Conservation (phyloP, 2,888 invertebrate species). For the Chloromyia formosa region DNA sequence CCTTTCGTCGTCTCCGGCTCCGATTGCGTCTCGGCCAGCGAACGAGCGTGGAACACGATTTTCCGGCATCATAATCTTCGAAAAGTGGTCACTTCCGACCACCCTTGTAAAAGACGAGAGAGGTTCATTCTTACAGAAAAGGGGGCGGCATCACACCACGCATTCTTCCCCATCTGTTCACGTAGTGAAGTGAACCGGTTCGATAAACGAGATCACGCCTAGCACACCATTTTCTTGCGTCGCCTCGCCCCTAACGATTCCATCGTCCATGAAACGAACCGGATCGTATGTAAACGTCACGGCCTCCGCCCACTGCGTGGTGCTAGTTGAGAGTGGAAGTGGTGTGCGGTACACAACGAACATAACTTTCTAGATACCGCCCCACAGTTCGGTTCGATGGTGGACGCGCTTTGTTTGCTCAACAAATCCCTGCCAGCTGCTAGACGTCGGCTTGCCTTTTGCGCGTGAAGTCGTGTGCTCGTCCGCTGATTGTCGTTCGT, state of each 20-base stretch:
- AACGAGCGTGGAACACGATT: background rate
- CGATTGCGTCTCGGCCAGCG: too few species aligned
- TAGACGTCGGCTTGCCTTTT: conserved; percentile 55
- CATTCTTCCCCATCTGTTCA: background rate
- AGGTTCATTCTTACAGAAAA: background rate
- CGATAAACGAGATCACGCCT: background rate
- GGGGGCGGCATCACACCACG: conserved; percentile 22
- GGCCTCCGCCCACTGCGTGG: background rate
- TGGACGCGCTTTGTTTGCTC: conserved; percentile 48
- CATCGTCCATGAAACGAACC: background rate
- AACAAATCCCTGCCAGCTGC: conserved; percentile 50
- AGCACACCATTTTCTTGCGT: conserved; percentile 1
- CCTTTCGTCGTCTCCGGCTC: background rate
- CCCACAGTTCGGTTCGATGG: conserved; percentile 45
- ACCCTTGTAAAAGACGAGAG: background rate
- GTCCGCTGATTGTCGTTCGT: conserved; percentile 17
- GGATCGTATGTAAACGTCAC: background rate
- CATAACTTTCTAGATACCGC: conserved; percentile 51
- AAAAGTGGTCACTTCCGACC: conserved; percentile 35
- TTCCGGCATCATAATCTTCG: conserved; percentile 32
- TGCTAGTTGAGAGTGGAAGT: too few species aligned
- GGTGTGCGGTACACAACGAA: background rate
- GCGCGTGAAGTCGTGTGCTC: conserved; percentile 53
- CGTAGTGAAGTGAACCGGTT: background rate
- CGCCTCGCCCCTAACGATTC: background rate